phyloP scores from a whole-genome alignment of 1,140 invertebrate species.

The Drosophila kikkawai region DNA sequence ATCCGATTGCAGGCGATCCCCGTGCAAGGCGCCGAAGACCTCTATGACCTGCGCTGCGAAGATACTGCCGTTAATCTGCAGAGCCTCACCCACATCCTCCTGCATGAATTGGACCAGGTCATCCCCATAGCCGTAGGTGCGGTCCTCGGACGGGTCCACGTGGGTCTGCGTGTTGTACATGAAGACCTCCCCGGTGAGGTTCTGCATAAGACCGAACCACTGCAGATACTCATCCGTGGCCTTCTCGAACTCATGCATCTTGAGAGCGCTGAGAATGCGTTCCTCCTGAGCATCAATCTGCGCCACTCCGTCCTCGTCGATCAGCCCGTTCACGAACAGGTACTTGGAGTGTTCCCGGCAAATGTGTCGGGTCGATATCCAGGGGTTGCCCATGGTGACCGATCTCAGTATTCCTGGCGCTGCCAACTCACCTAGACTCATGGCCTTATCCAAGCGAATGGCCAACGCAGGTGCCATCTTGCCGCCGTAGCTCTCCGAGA shows the following conservation, averaged over 20 bases:
- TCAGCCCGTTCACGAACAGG: constrained; percentile 86
- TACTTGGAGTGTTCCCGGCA: constrained; percentile 92
- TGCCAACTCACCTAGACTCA: constrained; percentile 87
- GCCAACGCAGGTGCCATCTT: constrained; percentile 95
- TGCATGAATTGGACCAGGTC: constrained; percentile 89
- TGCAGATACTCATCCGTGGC: constrained; percentile 28
- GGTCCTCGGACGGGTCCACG: constrained; percentile 46
- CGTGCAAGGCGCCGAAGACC: constrained; percentile 88
- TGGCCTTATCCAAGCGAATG: constrained; percentile 86
- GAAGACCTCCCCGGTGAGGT: constrained; percentile 50
- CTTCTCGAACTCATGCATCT: constrained; percentile 30
- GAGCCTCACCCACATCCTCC: constrained; percentile 87
- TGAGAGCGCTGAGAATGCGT: constrained; percentile 86
- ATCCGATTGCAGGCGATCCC: constrained; percentile 94
- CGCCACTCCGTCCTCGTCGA: constrained; percentile 87
- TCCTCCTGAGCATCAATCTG: constrained; percentile 79
- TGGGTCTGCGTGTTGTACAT: constrained; percentile 61
- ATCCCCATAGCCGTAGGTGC: constrained; percentile 59
- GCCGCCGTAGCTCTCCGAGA: constrained; percentile 95
- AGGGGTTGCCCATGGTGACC: constrained; percentile 93
- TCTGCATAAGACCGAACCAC: constrained; percentile 30
- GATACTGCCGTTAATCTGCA: constrained; percentile 86
- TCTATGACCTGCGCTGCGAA: constrained; percentile 87
- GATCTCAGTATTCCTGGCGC: constrained; percentile 89
- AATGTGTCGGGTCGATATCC: constrained; percentile 94